Conservation (phyloP, 2,888 invertebrate genomes). For the Venusia cambrica region DNA sequence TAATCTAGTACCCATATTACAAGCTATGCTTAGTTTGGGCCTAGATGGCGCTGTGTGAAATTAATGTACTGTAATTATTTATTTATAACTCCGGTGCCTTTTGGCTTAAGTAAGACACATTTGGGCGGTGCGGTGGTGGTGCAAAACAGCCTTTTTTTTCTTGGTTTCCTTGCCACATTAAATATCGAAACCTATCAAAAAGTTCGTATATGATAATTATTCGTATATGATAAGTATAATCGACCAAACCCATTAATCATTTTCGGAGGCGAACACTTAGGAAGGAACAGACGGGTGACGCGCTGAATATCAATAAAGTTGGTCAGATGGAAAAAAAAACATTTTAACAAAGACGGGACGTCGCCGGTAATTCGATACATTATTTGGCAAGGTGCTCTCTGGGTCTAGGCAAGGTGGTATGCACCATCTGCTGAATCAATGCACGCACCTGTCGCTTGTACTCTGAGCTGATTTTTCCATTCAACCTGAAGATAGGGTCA, state of each 20-base stretch:
- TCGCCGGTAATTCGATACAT: constrained; percentile 43
- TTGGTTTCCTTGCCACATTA: too few relatives aligned
- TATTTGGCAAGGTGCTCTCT: constrained; percentile 53
- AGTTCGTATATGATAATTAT: too few relatives aligned
- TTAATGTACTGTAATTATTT: too few relatives aligned
- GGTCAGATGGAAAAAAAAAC: constrained; percentile 15
- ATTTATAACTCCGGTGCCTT: too few relatives aligned
- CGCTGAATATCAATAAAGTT: constrained; percentile 40
- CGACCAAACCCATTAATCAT: constrained; percentile 20
- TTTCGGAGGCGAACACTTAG: constrained; percentile 30
- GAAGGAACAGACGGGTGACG: constrained; percentile 34
- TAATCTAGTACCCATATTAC: too few relatives aligned
- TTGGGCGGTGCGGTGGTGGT: too few relatives aligned
- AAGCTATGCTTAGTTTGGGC: too few relatives aligned
- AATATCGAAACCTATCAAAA: too few relatives aligned
- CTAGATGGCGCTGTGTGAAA: too few relatives aligned
- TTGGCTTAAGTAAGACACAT: too few relatives aligned
- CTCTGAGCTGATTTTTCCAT: constrained; percentile 19
- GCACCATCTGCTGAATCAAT: constrained; percentile 68
- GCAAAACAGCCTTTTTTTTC: too few relatives aligned
- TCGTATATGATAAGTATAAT: too few relatives aligned
- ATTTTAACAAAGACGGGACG: constrained; percentile 24
- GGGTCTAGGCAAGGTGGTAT: constrained; percentile 52
- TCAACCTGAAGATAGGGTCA: constrained; percentile 1
- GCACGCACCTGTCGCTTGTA: constrained; percentile 54